Percentiles rank a stretch among this genome's conserved stretches.
phyloP scores from a whole-genome alignment of 2,888 invertebrate genomes.

The Pomacea canaliculata region DNA sequence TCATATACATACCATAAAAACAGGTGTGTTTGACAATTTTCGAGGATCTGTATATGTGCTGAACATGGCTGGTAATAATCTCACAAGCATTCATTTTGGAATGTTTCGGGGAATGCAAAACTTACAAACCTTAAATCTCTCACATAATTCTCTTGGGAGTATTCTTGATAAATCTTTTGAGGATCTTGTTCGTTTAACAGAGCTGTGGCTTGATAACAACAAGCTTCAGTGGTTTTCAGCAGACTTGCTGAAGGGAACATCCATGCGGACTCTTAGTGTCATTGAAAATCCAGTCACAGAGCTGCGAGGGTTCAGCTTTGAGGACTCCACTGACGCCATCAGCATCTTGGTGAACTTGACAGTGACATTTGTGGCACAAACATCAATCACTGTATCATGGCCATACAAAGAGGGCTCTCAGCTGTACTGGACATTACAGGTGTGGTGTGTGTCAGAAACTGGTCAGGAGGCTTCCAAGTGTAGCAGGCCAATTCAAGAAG shows the following conservation, averaged over 20 bases:
- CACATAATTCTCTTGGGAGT: constrained; percentile 27
- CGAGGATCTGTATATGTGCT: constrained; percentile 46
- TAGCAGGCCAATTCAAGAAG: constrained; percentile 10
- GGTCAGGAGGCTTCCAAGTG: constrained; percentile 9
- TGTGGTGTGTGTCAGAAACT: constrained; percentile 24
- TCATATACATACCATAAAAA: constrained; percentile 37
- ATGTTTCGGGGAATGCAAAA: constrained; percentile 50
- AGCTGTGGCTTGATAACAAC: constrained; percentile 35
- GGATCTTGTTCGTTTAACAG: constrained; percentile 26
- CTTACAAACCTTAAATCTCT: constrained; percentile 31
- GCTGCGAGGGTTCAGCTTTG: constrained; percentile 32
- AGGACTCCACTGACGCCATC: constrained; percentile 18
- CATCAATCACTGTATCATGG: constrained; percentile 30
- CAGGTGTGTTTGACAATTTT: constrained; percentile 52
- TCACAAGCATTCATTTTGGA: constrained; percentile 40
- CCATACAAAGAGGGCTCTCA: constrained; percentile 37
- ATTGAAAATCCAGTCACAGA: constrained; percentile 32
- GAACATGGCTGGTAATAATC: constrained; percentile 34
- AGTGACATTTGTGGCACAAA: constrained; percentile 11
- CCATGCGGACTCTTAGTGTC: constrained; percentile 26
- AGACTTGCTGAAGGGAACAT: constrained; percentile 24
- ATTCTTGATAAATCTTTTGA: constrained; percentile 31
- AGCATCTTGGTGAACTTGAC: constrained; percentile 33
- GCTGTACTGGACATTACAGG: constrained; percentile 37
- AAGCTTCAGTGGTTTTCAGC: constrained; percentile 26